Conservation (phyloP, 2,797 vertebrate species). For the Apodemus agrarius region DNA sequence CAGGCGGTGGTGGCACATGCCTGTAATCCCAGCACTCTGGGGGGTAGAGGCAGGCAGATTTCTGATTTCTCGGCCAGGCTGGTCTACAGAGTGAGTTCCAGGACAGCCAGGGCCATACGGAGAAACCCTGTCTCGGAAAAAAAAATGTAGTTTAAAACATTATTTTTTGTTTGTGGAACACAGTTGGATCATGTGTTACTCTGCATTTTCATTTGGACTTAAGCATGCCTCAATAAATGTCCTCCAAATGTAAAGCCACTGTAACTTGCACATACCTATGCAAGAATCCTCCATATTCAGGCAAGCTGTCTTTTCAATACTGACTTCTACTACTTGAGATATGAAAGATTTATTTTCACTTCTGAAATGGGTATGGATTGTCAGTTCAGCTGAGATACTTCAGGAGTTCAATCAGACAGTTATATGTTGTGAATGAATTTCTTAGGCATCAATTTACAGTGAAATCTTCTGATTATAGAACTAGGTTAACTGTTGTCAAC, state of each 20-base stretch:
- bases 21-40: too few species aligned
- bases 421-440: background rate
- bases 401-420: background rate
- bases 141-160: background rate
- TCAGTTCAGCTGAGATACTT: background rate
- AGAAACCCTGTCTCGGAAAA: too few species aligned
- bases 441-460: background rate
- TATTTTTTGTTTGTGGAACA: background rate
- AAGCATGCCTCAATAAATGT: background rate
- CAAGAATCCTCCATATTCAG: background rate
- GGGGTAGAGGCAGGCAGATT: too few species aligned
- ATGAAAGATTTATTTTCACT: background rate
- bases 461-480: background rate
- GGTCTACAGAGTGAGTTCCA: too few species aligned
- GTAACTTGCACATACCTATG: background rate
- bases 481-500: background rate
- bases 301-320: background rate
- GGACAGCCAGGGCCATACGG: too few species aligned
- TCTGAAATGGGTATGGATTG: background rate
- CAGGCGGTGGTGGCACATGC: too few species aligned
- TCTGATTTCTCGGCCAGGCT: too few species aligned
- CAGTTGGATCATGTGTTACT: background rate
- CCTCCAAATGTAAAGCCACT: background rate
- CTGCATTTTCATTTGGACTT: background rate
- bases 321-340: background rate